These are phyloP conservation scores for Parascotia fuliginaria DNA, from an alignment of 2,888 invertebrate species.

Conservation along the genomic window DNA sequence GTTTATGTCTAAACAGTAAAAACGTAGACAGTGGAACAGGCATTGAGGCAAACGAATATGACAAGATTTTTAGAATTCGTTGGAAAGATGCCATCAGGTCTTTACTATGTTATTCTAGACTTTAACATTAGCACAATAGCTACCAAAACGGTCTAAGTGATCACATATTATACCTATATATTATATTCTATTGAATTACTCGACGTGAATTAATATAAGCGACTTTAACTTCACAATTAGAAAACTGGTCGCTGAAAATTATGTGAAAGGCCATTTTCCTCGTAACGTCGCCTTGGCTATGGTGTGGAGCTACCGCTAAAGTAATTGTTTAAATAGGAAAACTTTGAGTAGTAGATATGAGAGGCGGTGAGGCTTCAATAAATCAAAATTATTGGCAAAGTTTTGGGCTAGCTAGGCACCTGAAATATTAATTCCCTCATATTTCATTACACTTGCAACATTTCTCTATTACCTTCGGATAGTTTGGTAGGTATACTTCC, in stretches of 20 bases:
- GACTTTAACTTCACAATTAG: constrained; percentile 15
- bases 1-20: constrained; percentile 3
- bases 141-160: background rate
- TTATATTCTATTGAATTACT: constrained; percentile 3
- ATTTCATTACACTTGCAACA: constrained; percentile 63
- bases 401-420: constrained; percentile 62
- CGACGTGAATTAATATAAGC: constrained; percentile 5
- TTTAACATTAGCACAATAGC: background rate
- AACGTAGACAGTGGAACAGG: constrained; percentile 1
- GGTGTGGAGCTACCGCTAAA: constrained; percentile 21
- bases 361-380: constrained; percentile 61
- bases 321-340: constrained; percentile 65
- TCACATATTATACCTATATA: no score
- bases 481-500: constrained; percentile 45
- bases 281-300: constrained; percentile 18
- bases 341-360: constrained; percentile 61
- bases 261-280: constrained; percentile 22
- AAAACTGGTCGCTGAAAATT: constrained; percentile 19
- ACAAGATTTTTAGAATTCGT: background rate
- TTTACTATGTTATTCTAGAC: background rate
- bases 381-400: constrained; percentile 75
- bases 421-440: constrained; percentile 67
- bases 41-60: background rate
- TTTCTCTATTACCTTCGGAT: constrained; percentile 57
- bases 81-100: background rate